These are phyloP conservation scores for Caenorhabditis inopinata DNA, from an alignment of 1,140 invertebrate genomes.

Conservation along the genomic window DNA sequence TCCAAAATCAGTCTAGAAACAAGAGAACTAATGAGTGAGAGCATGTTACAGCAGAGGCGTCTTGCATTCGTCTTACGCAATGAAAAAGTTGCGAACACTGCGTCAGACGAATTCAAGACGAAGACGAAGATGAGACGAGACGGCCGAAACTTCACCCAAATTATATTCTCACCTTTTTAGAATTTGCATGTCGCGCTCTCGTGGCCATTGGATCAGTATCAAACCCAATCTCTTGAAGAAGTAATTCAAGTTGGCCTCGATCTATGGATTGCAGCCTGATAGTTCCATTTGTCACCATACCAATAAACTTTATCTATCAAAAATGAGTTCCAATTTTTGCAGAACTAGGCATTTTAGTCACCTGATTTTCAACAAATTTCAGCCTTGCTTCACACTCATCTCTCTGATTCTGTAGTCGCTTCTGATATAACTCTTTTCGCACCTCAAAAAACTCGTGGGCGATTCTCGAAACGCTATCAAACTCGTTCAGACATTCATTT, in stretches of 20 bases:
- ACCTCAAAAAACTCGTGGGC: constrained; percentile 77
- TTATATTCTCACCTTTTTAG: background rate
- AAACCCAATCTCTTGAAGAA: background rate
- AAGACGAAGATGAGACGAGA: no score
- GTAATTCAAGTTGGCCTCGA: background rate
- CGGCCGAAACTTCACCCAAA: no score
- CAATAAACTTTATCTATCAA: constrained; percentile 77
- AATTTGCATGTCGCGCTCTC: background rate
- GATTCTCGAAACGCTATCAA: background rate
- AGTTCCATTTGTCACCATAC: constrained; percentile 89
- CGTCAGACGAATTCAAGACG: no score
- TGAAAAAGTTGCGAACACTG: no score
- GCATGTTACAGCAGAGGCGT: no score
- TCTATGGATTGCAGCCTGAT: constrained; percentile 71
- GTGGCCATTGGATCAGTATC: background rate
- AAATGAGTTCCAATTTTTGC: no score
- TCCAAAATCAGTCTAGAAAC: background rate
- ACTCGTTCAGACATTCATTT: background rate
- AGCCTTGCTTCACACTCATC: constrained; percentile 85
- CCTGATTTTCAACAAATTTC: constrained; percentile 83
- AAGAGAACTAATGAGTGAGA: no score
- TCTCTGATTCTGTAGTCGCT: constrained; percentile 83
- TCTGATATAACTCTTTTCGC: constrained; percentile 79
- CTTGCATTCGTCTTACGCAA: no score
- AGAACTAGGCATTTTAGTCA: no score